A percentile compares a stretch with the other conserved stretches of the same genome.
phyloP scores from a whole-genome alignment of 2,797 vertebrate species.

The Lateolabrax maculatus region DNA sequence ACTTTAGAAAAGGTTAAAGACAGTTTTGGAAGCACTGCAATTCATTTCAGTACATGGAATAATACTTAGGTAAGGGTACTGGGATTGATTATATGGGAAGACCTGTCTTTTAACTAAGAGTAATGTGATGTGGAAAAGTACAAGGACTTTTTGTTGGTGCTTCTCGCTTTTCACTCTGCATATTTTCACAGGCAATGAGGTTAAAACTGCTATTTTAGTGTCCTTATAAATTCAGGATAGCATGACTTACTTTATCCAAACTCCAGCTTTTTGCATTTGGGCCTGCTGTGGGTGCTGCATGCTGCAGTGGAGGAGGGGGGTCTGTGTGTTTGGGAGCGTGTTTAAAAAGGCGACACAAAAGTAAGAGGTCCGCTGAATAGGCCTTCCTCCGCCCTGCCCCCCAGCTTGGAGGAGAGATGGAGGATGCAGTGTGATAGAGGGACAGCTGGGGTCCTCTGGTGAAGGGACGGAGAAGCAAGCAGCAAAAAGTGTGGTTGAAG shows the following conservation, averaged over 20 bases:
- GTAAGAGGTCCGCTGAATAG: slow-evolving; percentile 52
- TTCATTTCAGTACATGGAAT: slow-evolving; percentile 6
- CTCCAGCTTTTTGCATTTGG: neutral
- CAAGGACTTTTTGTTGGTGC: neutral
- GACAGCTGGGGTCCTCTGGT: slow-evolving; percentile 40
- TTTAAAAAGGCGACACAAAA: slow-evolving; percentile 56
- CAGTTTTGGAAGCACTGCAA: neutral
- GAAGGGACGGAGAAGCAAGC: neutral
- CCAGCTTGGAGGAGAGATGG: slow-evolving; percentile 37
- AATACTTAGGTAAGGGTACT: neutral
- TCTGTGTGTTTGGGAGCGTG: slow-evolving; percentile 11
- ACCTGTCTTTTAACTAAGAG: slow-evolving; percentile 1
- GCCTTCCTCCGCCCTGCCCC: slow-evolving; percentile 73
- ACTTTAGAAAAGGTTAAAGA: slow-evolving; percentile 33
- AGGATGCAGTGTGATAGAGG: slow-evolving; percentile 16
- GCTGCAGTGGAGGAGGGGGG: neutral
- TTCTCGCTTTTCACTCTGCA: neutral
- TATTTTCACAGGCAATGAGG: neutral
- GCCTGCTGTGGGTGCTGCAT: slow-evolving; percentile 3
- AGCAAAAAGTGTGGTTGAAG: neutral
- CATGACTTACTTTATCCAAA: slow-evolving; percentile 13
- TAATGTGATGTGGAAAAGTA: neutral
- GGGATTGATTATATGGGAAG: neutral
- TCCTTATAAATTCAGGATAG: neutral
- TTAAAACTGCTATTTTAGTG: neutral